phyloP scores from a whole-genome alignment of 2,797 vertebrate genomes.

The Taeniopygia guttata region DNA sequence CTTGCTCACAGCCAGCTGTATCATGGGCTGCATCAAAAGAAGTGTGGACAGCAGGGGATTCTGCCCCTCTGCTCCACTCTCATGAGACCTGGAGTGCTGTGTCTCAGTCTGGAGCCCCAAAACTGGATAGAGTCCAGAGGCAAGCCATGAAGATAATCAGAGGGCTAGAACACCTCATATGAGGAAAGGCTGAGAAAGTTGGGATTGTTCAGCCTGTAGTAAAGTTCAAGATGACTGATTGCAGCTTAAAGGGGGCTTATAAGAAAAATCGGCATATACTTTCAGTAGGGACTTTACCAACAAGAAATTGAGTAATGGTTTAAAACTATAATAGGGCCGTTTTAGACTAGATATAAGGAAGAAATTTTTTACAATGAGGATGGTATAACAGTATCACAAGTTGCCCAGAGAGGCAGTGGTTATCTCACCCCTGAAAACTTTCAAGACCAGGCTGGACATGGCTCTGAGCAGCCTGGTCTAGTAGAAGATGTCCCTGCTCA shows the following conservation, averaged over 20 bases:
- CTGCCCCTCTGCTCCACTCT: background rate
- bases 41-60: background rate
- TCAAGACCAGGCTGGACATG: background rate
- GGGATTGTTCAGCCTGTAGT: background rate
- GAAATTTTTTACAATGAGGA: rapidly evolving
- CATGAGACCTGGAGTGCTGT: background rate
- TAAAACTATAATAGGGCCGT: background rate
- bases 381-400: background rate
- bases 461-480: background rate
- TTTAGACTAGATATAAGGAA: background rate
- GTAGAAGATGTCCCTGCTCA: background rate
- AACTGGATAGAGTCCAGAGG: background rate
- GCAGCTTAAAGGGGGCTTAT: background rate
- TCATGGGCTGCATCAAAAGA: background rate
- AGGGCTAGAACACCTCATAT: background rate
- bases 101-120: rapidly evolving
- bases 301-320: background rate
- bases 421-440: background rate
- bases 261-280: background rate
- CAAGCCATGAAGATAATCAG: background rate
- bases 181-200: background rate
- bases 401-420: background rate
- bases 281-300: rapidly evolving
- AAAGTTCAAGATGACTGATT: rapidly evolving
- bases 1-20: rapidly evolving